A percentile compares a stretch with the other conserved stretches of the same genome.
Conservation (phyloP, 2,113 vertebrate genomes). For the Tapirus terrestris region DNA sequence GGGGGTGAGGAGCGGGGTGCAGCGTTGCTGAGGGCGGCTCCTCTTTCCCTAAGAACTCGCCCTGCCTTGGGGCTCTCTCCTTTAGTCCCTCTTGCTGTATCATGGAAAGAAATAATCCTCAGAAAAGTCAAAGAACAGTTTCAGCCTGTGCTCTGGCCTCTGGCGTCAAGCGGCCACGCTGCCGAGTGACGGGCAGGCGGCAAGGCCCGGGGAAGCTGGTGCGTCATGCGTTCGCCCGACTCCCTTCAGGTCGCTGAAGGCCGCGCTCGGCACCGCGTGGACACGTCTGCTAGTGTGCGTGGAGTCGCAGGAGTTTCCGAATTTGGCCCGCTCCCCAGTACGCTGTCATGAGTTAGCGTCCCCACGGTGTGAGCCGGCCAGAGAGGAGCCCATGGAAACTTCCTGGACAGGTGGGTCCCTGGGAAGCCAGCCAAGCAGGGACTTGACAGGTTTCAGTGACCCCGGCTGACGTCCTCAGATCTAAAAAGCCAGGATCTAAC, state of each 20-base stretch:
- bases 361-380: accelerated
- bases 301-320: neutral
- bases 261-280: accelerated
- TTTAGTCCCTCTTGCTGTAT: neutral
- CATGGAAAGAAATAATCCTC: neutral
- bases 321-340: accelerated
- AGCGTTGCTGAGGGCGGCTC: accelerated
- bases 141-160: neutral
- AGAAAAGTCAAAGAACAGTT: neutral
- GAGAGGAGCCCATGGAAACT: accelerated
- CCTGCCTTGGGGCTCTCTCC: neutral
- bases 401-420: accelerated
- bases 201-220: accelerated
- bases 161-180: accelerated
- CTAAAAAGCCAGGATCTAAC: neutral
- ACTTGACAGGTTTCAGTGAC: neutral
- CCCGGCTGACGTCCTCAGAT: neutral
- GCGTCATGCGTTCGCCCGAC: accelerated
- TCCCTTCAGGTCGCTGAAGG: accelerated
- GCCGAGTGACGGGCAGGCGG: neutral
- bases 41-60: neutral
- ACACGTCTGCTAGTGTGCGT: accelerated
- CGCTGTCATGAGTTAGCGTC: accelerated
- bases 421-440: neutral
- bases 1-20: neutral